Base-by-base conservation (phyloP, 2,797 vertebrate species). In the Pseudochaenichthys georgianus region DNA sequence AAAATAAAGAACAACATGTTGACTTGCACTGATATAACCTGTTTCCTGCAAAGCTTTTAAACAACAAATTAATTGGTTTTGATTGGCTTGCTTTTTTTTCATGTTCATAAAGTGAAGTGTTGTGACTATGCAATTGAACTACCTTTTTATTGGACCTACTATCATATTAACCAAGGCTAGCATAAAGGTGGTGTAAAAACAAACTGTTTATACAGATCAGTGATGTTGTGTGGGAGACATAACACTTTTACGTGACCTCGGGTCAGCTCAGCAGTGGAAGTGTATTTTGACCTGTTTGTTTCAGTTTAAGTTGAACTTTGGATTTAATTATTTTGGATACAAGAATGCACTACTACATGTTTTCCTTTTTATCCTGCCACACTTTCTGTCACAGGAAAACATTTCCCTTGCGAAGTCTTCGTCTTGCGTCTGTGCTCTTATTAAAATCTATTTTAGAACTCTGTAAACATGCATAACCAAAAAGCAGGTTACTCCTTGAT, bases 201-300 rank as follows among this genome's bases (percentile, higher is more conserved):
- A 23, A 59, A 2, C n/a, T 59, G 45, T 59, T 42, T 48, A 41
- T 15, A 19, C 2, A 10, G 17, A 50, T 38, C 9, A 1, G 57
- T 43, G 2, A 17, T 46, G 7, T 15, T 51, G 19, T 54, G 53
- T 16, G 63, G 64, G 61, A 70, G 46, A 28, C 28, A 28, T 28
- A 28, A 28, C 28, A 28, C 28, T 28, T 28, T 28, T 5, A 28
- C 73, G 70, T 70, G 62, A 65, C 45, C 66, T 31, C 11, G 73
- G 63, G 75, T 54, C 43, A 70, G 55, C 50, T 51, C 43, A 67
- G 55, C 50, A 60, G 68, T 23, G 46, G 16, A 38, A 47, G 42
- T 21, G 1, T 13, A 51, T 75, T 67, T 53, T 19, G 58, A 71
- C 48, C 17, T 41, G 55, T 77, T 78, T 68, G 48, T 65, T 71